phyloP scores from a whole-genome alignment of 2,113 vertebrate genomes.

The Albula goreensis region DNA sequence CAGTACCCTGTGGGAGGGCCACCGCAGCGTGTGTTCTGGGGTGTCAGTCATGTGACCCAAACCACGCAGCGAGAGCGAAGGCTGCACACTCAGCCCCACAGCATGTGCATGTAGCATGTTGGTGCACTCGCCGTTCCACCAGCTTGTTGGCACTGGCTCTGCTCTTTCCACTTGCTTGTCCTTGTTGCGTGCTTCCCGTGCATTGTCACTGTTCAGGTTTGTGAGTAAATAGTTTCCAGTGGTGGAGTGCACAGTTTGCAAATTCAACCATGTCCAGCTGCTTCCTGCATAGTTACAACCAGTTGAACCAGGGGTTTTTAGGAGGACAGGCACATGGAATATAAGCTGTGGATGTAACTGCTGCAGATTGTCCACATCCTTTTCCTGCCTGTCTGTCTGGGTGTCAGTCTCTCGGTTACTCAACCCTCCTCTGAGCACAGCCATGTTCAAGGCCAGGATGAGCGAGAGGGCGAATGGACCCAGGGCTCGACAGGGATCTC shows the following conservation, averaged over 20 bases:
- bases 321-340: not conserved
- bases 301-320: not conserved
- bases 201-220: too few species aligned
- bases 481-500: conserved; percentile 42
- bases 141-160: too few species aligned
- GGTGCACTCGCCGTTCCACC: too few species aligned
- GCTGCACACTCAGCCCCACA: not conserved
- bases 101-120: too few species aligned
- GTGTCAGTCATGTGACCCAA: not conserved
- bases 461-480: conserved; percentile 26
- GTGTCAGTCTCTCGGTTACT: not conserved
- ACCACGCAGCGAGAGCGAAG: not conserved
- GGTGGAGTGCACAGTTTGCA: too few species aligned
- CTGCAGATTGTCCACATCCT: not conserved
- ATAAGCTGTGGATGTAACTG: not conserved
- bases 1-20: too few species aligned
- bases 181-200: too few species aligned
- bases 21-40: not conserved
- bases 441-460: conserved; percentile 30
- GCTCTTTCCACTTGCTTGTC: too few species aligned
- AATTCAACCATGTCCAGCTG: too few species aligned
- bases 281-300: too few species aligned
- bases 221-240: too few species aligned
- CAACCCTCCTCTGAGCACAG: conserved; percentile 19
- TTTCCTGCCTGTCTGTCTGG: not conserved